Percentiles rank a stretch among this genome's conserved stretches.
phyloP scores from a whole-genome alignment of 2,797 vertebrate genomes.

The Eulemur rubriventer region DNA sequence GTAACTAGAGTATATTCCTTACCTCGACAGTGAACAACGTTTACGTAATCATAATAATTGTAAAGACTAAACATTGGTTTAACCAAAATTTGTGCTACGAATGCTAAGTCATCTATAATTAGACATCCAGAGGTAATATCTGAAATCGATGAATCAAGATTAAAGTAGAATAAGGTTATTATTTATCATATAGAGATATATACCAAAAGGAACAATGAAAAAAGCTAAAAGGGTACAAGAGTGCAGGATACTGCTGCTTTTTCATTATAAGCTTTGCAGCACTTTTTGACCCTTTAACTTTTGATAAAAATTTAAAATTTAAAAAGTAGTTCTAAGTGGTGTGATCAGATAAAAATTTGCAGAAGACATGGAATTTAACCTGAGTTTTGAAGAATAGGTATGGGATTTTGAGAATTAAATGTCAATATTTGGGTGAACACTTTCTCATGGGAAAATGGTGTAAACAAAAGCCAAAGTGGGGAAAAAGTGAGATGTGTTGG shows the following conservation, averaged over 20 bases:
- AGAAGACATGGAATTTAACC: constrained; percentile 20
- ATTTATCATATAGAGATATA: background rate
- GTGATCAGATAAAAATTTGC: background rate
- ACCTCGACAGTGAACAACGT: background rate
- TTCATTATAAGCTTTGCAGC: constrained; percentile 1
- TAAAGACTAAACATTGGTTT: constrained; percentile 6
- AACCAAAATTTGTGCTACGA: background rate
- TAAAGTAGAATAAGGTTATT: constrained; percentile 29
- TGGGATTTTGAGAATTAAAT: constrained; percentile 36
- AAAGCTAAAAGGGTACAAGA: background rate
- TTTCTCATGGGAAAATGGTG: background rate
- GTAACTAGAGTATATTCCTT: constrained; percentile 13
- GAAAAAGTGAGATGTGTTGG: background rate
- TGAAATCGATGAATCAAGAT: constrained; percentile 37
- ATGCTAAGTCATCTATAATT: constrained; percentile 10
- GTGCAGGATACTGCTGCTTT: background rate
- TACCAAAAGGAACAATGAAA: background rate
- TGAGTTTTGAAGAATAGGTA: background rate
- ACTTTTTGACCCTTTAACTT: background rate
- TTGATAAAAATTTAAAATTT: constrained; percentile 30
- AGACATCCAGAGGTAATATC: background rate
- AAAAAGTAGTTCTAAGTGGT: background rate
- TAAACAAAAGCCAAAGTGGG: background rate
- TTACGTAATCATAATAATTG: background rate
- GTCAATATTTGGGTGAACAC: background rate